Conservation (phyloP, 2,888 invertebrate species). For the Macrostomum cliftonense region DNA sequence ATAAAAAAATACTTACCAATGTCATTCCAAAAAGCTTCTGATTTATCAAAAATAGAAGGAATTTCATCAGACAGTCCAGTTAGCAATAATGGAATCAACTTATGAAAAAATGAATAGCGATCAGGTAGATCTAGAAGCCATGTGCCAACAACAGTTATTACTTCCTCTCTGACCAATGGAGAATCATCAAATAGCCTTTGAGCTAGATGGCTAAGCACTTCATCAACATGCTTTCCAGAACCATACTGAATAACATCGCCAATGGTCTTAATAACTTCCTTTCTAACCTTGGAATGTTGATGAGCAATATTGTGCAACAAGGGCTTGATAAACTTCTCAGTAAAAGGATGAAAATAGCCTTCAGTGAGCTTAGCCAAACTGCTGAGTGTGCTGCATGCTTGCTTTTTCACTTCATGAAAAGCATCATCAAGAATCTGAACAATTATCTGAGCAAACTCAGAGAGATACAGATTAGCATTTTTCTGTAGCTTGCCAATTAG, state of each 20-base stretch:
- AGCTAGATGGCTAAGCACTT: conserved; percentile 58
- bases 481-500: conserved; percentile 50
- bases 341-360: conserved; percentile 53
- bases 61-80: conserved; percentile 56
- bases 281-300: conserved; percentile 41
- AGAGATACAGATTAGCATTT: conserved; percentile 50
- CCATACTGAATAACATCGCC: conserved; percentile 50
- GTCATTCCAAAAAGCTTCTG: conserved; percentile 36
- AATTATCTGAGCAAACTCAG: conserved; percentile 55
- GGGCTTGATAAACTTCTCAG: conserved; percentile 55
- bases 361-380: conserved; percentile 48
- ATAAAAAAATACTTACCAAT: conserved; percentile 27
- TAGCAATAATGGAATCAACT: conserved; percentile 60
- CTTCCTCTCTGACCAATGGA: conserved; percentile 54
- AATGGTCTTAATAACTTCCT: conserved; percentile 15
- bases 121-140: conserved; percentile 61
- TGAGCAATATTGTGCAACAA: conserved; percentile 44
- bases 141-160: conserved; percentile 54
- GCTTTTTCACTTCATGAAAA: conserved; percentile 59
- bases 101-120: conserved; percentile 70
- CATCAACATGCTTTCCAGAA: conserved; percentile 52
- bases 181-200: conserved; percentile 69
- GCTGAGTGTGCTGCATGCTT: conserved; percentile 54
- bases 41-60: conserved; percentile 41
- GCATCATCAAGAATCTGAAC: conserved; percentile 54